phyloP scores from a whole-genome alignment of 2,797 vertebrate genomes.

The Hypotaenidia philippensis region DNA sequence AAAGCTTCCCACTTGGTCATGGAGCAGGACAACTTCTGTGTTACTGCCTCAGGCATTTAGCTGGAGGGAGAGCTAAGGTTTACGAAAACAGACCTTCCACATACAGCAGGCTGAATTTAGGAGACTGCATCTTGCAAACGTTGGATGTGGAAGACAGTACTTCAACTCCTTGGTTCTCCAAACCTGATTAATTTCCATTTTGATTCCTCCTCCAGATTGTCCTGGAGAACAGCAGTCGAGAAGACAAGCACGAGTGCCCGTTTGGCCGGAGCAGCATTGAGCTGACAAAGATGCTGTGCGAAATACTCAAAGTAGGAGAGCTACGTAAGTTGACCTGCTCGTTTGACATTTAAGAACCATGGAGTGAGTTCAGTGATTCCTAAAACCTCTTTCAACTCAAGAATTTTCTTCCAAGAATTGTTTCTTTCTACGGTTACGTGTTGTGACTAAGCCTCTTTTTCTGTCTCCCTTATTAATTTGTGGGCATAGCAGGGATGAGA shows the following conservation, averaged over 20 bases:
- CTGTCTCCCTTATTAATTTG: background rate
- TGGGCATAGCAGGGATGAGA: background rate
- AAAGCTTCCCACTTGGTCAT: background rate
- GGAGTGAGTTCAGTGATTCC: background rate
- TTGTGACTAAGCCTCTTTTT: background rate
- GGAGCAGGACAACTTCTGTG: background rate
- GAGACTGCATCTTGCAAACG: background rate
- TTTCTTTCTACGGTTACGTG: background rate
- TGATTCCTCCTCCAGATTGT: slow-evolving; percentile 88
- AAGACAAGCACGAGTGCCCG: slow-evolving; percentile 98
- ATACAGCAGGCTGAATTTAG: too few relatives aligned
- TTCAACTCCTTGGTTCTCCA: background rate
- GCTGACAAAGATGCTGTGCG: slow-evolving; percentile 98
- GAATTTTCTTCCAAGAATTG: accelerated
- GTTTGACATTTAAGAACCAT: background rate
- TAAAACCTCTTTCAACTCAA: background rate
- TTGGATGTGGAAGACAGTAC: background rate
- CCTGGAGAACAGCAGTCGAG: slow-evolving; percentile 97
- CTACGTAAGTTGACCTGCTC: slow-evolving; percentile 89
- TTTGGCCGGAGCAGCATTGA: slow-evolving; percentile 98
- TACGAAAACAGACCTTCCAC: background rate
- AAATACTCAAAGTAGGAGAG: slow-evolving; percentile 98
- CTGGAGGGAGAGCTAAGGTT: accelerated
- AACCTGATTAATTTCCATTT: background rate
- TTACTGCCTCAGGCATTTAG: background rate